Conservation (phyloP, 2,113 vertebrate species). For the Rostratula benghalensis region DNA sequence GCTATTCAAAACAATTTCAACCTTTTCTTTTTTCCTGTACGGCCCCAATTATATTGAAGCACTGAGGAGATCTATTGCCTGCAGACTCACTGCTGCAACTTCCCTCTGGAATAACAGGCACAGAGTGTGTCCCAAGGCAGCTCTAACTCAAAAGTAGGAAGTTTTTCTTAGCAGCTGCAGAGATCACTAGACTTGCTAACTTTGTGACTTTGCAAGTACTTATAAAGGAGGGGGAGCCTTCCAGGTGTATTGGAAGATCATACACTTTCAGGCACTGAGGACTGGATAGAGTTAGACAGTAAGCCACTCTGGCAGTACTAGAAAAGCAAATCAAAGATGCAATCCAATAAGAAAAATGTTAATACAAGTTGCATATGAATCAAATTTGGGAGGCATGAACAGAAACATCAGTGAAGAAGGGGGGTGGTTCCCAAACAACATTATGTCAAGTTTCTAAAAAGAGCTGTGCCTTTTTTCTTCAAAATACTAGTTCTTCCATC, state of each 20-base stretch:
- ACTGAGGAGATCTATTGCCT: background rate
- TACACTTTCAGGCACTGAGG: background rate
- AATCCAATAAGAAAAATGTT: background rate
- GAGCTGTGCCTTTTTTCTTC: background rate
- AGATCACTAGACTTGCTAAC: background rate
- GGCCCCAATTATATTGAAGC: background rate
- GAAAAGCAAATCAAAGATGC: background rate
- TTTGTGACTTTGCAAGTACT: background rate
- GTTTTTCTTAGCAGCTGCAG: background rate
- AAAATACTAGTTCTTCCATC: background rate
- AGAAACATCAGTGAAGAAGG: background rate
- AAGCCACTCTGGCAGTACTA: background rate
- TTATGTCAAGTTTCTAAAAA: background rate
- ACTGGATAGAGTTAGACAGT: background rate
- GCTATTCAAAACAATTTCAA: background rate
- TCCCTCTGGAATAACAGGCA: background rate
- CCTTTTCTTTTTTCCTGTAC: background rate
- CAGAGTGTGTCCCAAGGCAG: background rate
- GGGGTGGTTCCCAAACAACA: background rate
- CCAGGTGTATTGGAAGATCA: background rate
- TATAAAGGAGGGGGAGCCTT: rapidly evolving
- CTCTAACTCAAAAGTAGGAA: background rate
- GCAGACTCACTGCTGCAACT: background rate
- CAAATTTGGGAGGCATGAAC: background rate
- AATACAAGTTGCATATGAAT: background rate